Conservation (phyloP, 2,113 vertebrate species). For the Daboia siamensis region DNA sequence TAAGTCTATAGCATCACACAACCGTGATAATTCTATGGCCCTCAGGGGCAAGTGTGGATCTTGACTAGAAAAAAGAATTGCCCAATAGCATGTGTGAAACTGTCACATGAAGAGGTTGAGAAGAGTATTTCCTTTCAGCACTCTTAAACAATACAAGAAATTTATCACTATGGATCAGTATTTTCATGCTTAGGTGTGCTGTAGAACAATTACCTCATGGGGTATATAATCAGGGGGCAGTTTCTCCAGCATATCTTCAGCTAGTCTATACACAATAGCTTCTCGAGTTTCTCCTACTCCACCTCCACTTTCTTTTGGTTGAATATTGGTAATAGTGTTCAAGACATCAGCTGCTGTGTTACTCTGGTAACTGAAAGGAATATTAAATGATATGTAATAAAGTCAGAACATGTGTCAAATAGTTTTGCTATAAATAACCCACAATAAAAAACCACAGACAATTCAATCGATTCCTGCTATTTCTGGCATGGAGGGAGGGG, state of each 20-base stretch:
- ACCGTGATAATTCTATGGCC: background rate
- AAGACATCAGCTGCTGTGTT: conserved; percentile 72
- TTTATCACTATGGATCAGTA: background rate
- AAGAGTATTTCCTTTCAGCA: background rate
- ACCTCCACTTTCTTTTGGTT: conserved; percentile 74
- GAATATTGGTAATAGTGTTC: conserved; percentile 75
- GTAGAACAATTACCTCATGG: conserved; percentile 67
- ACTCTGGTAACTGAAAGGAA: conserved; percentile 70
- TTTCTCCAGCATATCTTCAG: conserved; percentile 78
- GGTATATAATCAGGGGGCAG: conserved; percentile 71
- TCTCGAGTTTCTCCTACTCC: conserved; percentile 76
- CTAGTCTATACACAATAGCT: conserved; percentile 67
- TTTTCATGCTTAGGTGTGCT: background rate
- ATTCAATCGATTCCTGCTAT: background rate
- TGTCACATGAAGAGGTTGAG: background rate
- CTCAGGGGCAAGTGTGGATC: background rate
- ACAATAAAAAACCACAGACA: background rate
- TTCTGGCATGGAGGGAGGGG: background rate
- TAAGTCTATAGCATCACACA: background rate
- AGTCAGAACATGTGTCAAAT: background rate
- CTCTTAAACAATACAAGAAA: background rate
- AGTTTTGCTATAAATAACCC: background rate
- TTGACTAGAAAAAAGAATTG: background rate
- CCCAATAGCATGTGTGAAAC: background rate
- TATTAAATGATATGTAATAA: background rate